Evolutionary conservation across 2,888 invertebrate species (phyloP).

Genomic region (Drosophila putrida): DNA sequence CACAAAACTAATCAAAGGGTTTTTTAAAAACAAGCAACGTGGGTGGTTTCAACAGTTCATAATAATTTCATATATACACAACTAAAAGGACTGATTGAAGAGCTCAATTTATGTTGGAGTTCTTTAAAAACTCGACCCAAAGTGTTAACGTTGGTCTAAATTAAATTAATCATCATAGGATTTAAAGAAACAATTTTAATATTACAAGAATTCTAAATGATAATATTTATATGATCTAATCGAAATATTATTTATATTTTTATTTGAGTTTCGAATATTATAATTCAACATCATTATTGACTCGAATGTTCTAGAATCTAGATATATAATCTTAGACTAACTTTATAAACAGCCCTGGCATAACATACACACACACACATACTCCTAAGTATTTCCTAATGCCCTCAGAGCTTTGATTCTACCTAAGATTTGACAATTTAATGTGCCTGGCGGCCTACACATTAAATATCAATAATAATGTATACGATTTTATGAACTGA

Average conservation of each 20-base stretch:
- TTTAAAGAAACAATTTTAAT: no score
- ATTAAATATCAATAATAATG: conserved; percentile 57
- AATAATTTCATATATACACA: no score
- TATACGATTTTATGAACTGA: conserved; percentile 27
- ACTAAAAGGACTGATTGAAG: no score
- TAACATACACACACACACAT: not conserved
- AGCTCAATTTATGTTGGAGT: no score
- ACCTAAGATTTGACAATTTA: conserved; percentile 43
- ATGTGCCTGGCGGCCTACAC: conserved; percentile 37
- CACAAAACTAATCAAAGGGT: conserved; percentile 23
- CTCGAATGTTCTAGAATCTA: no score
- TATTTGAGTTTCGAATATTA: no score
- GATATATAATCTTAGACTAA: not conserved
- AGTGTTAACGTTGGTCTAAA: not conserved
- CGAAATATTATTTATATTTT: not conserved
- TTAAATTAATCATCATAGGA: no score
- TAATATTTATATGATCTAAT: not conserved
- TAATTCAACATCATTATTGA: no score
- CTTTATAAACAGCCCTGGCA: conserved; percentile 4
- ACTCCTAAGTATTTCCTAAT: not conserved
- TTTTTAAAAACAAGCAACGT: conserved; percentile 2
- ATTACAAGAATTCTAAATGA: no score
- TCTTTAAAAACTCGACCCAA: no score
- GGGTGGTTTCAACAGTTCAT: conserved; percentile 2
- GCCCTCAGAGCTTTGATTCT: conserved; percentile 22